Evolutionary conservation across 1,140 invertebrate species (phyloP), one percentile per base, ranked within the genome.

Genomic region (Cecropterus lyciades): DNA sequence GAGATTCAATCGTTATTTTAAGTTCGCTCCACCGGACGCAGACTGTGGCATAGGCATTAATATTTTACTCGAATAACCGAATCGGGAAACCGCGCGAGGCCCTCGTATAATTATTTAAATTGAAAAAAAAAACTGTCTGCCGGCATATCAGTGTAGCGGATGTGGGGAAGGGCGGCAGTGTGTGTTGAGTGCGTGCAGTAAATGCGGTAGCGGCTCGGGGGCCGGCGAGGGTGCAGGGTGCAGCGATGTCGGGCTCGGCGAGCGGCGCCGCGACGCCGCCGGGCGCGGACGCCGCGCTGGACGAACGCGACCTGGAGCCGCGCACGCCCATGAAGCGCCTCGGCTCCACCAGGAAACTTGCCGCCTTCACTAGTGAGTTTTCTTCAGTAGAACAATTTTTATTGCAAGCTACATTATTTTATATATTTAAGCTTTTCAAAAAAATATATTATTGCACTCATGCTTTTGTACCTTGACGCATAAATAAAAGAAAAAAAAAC

Each of bases 281-380:
- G 30, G 30, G 30, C 30, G 51, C 70, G 67, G 53, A 64, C 42
- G 82, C 80, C 55, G 73, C 79, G 57, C 76, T 85, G 51, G 85
- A 89, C 43, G 86, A 89, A 43, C 85, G 88, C 49, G 95, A 96
- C 83, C 93, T 95, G 81, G 95, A 96, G 82, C 94, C 94, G 65
- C 95, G 95, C 77, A 96, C 95, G 59, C 95, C 96, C 37, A 96
- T 96, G 87, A 95, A 95, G 87, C 92, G 95, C 45, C 93, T 97
- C 64, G 96, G 96, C 77, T 96, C 96, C 55, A 96, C 96, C 10
- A 94, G 96, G 79, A 97, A 97, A 88, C 92, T 96, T 62, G 93
- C 96, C 13, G 94, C 95, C 62, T 96, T 96, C 75, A 96, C 95
- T 82, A 96, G 96, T 96, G 91, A 96, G 95, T 16, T 60, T 13